These are phyloP conservation scores for Botia almorhae DNA, from an alignment of 2,797 vertebrate species.

Conservation along the genomic window DNA sequence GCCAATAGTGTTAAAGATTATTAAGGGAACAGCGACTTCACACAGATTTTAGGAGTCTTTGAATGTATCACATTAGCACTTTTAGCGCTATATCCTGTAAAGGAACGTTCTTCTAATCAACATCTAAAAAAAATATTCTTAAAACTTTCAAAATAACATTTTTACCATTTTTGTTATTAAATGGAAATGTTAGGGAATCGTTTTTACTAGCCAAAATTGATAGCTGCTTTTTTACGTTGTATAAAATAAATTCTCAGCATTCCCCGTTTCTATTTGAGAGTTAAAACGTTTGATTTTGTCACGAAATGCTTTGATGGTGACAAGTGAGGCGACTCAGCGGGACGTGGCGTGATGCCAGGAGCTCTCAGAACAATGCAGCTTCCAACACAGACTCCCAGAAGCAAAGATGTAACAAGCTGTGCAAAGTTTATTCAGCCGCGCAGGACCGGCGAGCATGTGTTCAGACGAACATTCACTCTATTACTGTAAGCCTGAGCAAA, in stretches of 20 bases:
- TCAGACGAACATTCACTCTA: slow-evolving; percentile 40
- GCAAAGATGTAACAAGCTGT: slow-evolving; percentile 45
- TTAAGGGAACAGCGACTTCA: too few species aligned
- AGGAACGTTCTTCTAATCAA: too few species aligned
- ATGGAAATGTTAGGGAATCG: too few species aligned
- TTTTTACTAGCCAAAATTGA: too few species aligned
- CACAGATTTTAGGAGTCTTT: too few species aligned
- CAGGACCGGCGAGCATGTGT: slow-evolving; percentile 37
- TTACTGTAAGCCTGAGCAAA: slow-evolving; percentile 48
- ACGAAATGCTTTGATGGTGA: neutral
- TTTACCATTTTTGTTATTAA: too few species aligned
- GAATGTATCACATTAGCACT: too few species aligned
- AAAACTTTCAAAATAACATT: too few species aligned
- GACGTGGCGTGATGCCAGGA: slow-evolving; percentile 2
- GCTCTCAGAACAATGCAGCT: slow-evolving; percentile 3
- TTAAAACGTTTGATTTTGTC: slow-evolving; percentile 1
- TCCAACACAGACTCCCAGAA: slow-evolving; percentile 6
- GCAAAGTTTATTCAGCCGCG: slow-evolving; percentile 39
- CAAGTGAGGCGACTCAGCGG: slow-evolving; percentile 25
- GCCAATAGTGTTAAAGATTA: too few species aligned
- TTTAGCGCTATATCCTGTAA: too few species aligned
- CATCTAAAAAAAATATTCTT: too few species aligned
- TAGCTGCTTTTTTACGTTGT: neutral
- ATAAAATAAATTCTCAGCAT: neutral
- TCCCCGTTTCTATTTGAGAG: neutral